A percentile compares a stretch with the other conserved stretches of the same genome.
These are phyloP conservation scores for Palythoa grandiflora DNA, from an alignment of 92 coral and sea anemone genomes.

Conservation along the genomic window DNA sequence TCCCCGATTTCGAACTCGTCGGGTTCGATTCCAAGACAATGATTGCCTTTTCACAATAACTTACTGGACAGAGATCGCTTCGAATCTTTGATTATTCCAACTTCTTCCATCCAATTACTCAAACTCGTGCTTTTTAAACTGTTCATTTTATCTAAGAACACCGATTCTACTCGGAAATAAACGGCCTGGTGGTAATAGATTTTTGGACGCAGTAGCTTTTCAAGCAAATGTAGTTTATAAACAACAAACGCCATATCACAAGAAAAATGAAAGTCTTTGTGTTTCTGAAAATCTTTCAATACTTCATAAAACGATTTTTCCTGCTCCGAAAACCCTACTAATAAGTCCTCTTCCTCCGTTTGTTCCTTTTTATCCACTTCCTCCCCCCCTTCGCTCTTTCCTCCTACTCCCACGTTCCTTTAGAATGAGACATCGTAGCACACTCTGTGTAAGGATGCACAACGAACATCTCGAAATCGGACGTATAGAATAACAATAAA, in stretches of 20 bases:
- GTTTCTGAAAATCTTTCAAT: background rate
- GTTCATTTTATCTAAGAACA: background rate
- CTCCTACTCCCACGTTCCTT: too few relatives aligned
- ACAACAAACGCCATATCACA: background rate
- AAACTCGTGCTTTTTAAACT: too few relatives aligned
- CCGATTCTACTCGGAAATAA: background rate
- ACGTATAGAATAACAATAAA: too few relatives aligned
- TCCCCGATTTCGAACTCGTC: background rate
- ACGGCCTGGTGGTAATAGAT: background rate
- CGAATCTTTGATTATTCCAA: too few relatives aligned
- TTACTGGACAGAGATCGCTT: background rate
- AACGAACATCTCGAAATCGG: background rate
- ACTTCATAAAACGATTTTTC: background rate
- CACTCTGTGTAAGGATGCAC: background rate
- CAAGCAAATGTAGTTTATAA: too few relatives aligned
- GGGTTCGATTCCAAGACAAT: background rate
- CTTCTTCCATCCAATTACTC: background rate
- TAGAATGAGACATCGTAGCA: too few relatives aligned
- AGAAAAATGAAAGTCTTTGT: too few relatives aligned
- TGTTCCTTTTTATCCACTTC: too few relatives aligned
- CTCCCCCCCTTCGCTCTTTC: too few relatives aligned
- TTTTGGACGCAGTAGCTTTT: background rate
- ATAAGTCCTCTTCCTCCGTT: too few relatives aligned
- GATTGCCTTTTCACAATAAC: background rate
- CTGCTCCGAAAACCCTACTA: background rate